Conservation (phyloP, 2,888 invertebrate genomes). For the Dryococelus australis region DNA sequence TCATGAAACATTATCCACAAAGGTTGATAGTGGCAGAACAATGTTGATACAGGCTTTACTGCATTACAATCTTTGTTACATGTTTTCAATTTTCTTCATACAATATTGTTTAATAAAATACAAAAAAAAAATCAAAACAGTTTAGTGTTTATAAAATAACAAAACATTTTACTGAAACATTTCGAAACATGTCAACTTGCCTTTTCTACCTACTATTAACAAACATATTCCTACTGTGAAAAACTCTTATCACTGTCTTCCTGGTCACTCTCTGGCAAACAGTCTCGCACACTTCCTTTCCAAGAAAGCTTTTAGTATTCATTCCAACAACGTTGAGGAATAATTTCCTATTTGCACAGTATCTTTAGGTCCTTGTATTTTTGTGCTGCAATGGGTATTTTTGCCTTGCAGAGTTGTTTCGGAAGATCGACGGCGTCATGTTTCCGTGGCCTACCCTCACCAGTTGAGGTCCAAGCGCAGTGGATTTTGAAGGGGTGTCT, state of each 20-base stretch:
- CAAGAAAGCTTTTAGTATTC: conserved; percentile 1
- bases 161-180: background rate
- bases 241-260: conserved; percentile 6
- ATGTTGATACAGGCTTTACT: conserved; percentile 3
- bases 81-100: too few species aligned
- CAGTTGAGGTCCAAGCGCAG: background rate
- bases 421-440: background rate
- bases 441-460: background rate
- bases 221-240: background rate
- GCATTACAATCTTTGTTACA: background rate
- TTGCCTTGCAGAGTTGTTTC: background rate
- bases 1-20: background rate
- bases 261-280: background rate
- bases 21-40: background rate
- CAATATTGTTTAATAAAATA: background rate
- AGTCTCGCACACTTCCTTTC: background rate
- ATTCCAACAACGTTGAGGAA: background rate
- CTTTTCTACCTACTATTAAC: too few species aligned
- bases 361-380: background rate
- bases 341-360: background rate
- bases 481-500: background rate
- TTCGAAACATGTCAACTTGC: too few species aligned
- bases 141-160: too few species aligned
- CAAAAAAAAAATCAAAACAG: too few species aligned
- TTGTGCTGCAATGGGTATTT: background rate